These are phyloP conservation scores for Enteromius mattozi DNA, from an alignment of 2,797 vertebrate species.

Conservation along the genomic window DNA sequence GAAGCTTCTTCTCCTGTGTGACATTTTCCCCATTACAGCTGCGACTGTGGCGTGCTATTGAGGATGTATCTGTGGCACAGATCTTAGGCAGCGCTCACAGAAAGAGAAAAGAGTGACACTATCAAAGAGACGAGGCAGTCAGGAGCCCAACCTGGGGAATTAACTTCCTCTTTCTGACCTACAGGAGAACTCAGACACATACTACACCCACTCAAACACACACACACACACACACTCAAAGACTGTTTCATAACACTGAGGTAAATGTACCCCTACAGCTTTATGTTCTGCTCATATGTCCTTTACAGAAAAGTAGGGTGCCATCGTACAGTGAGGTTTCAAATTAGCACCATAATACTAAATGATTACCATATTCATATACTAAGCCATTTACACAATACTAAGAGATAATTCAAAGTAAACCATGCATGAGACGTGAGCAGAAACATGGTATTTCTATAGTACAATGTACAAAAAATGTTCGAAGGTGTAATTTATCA, in stretches of 20 bases:
- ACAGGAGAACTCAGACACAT: slow-evolving; percentile 41
- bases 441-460: background rate
- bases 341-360: background rate
- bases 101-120: slow-evolving; percentile 61
- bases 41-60: slow-evolving; percentile 52
- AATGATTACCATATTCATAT: slow-evolving; percentile 7
- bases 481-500: too few species aligned
- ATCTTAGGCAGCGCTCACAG: slow-evolving; percentile 60
- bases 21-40: slow-evolving; percentile 62
- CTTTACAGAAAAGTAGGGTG: background rate
- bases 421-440: background rate
- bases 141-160: slow-evolving; percentile 60
- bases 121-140: slow-evolving; percentile 54
- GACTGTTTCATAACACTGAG: slow-evolving; percentile 25
- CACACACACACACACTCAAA: slow-evolving; percentile 15
- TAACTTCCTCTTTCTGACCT: slow-evolving; percentile 51
- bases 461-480: background rate
- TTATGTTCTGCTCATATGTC: slow-evolving; percentile 16
- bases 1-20: slow-evolving; percentile 56
- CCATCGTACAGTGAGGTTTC: background rate
- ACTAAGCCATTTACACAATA: background rate
- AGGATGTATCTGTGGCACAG: slow-evolving; percentile 61
- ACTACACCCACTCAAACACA: slow-evolving; percentile 31
- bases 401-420: background rate
- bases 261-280: slow-evolving; percentile 20